Percentiles rank a stretch among this genome's conserved stretches.
phyloP scores from a whole-genome alignment of 2,888 invertebrate genomes.

The Andrena minutula region DNA sequence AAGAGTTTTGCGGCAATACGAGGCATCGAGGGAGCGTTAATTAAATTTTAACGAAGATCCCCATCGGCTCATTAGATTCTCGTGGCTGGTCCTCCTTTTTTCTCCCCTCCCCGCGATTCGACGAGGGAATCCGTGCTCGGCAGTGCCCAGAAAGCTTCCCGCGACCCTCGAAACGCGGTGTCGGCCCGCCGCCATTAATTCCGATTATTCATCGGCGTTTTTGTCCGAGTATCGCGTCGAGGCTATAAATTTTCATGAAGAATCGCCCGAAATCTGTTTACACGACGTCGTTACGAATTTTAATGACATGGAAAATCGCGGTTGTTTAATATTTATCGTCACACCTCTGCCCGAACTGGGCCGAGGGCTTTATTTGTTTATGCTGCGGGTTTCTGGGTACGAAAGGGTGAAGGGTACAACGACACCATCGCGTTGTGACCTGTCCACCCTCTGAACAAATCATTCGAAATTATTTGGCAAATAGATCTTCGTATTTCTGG shows the following conservation, averaged over 20 bases:
- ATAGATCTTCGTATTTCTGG: too few species aligned
- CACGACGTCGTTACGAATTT: slow-evolving; percentile 5
- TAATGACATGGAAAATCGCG: slow-evolving; percentile 36
- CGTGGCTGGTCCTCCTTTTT: background rate
- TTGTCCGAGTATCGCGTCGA: slow-evolving; percentile 9
- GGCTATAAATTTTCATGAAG: slow-evolving; percentile 43
- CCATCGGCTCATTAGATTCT: background rate
- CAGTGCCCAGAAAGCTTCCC: slow-evolving; percentile 5
- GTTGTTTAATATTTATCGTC: slow-evolving; percentile 39
- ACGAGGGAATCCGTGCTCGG: slow-evolving; percentile 9
- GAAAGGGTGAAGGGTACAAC: too few species aligned
- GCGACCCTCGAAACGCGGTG: background rate
- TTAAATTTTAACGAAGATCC: slow-evolving; percentile 38
- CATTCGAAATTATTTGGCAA: too few species aligned
- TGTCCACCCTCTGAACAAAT: too few species aligned
- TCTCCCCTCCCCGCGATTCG: background rate
- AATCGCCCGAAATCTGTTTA: slow-evolving; percentile 26
- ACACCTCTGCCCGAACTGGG: background rate
- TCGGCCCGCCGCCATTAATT: slow-evolving; percentile 35
- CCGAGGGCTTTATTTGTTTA: too few species aligned
- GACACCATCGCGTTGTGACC: too few species aligned
- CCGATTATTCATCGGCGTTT: slow-evolving; percentile 31
- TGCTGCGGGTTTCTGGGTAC: too few species aligned
- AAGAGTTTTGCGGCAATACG: background rate
- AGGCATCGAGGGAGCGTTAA: background rate